Conservation (phyloP, 2,797 vertebrate species). For the Lacerta bilineata region DNA sequence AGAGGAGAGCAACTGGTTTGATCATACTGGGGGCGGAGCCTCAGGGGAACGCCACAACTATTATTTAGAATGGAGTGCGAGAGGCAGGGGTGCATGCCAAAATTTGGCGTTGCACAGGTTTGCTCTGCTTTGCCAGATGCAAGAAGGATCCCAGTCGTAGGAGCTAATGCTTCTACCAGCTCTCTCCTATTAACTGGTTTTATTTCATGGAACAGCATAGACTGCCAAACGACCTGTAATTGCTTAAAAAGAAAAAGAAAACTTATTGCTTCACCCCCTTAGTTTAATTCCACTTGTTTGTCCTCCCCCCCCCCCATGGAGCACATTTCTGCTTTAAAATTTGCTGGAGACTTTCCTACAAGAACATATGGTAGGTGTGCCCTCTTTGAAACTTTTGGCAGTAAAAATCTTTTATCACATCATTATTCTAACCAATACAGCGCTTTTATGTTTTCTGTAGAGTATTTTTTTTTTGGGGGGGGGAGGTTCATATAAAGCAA, state of each 20-base stretch:
- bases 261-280: neutral
- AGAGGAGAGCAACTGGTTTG: no score
- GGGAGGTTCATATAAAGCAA: slow-evolving; percentile 19
- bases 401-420: slow-evolving; percentile 7
- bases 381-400: neutral
- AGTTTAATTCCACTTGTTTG: neutral
- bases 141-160: neutral
- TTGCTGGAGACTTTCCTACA: neutral
- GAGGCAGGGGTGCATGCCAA: no score
- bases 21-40: no score
- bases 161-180: neutral
- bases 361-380: neutral
- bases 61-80: no score
- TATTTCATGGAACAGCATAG: neutral
- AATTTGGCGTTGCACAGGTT: neutral
- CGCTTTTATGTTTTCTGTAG: slow-evolving; percentile 20
- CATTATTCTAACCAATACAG: slow-evolving; percentile 35
- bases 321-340: neutral
- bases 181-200: neutral
- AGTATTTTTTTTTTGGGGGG: no score
- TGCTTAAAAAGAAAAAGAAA: neutral
- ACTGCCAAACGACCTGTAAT: neutral
- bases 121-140: neutral
- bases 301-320: neutral
- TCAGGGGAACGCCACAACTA: no score